Evolutionary conservation across 2,797 vertebrate species (phyloP).

Genomic region (Alcedo quadribrachys): DNA sequence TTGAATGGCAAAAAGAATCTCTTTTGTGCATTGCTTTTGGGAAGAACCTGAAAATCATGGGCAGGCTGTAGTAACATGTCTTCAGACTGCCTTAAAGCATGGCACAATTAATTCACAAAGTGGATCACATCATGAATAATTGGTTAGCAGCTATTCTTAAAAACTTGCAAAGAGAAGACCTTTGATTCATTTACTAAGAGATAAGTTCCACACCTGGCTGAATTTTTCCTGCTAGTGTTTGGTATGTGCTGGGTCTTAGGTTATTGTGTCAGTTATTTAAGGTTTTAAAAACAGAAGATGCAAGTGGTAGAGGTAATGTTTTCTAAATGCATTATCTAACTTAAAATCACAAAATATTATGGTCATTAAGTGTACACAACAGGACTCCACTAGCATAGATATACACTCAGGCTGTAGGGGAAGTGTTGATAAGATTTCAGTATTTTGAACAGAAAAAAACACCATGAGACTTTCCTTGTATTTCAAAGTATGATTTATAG

Average conservation of each 20-base stretch:
- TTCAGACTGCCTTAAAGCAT: not conserved
- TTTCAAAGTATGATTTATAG: not conserved
- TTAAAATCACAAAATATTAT: not conserved
- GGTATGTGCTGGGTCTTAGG: not conserved
- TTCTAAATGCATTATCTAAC: not conserved
- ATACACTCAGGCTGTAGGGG: not conserved
- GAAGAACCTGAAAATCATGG: not conserved
- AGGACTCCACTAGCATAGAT: not conserved
- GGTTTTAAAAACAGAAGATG: not conserved
- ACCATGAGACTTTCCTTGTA: not conserved
- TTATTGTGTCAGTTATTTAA: not conserved
- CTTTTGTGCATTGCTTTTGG: not conserved
- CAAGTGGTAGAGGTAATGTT: not conserved
- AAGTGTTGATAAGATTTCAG: not conserved
- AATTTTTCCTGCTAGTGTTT: too few species aligned
- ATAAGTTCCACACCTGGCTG: conserved; percentile 1
- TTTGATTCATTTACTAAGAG: conserved; percentile 14
- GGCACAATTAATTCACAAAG: not conserved
- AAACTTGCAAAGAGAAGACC: not conserved
- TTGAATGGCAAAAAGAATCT: not conserved
- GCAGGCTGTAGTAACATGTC: not conserved
- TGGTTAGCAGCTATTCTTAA: conserved; percentile 1
- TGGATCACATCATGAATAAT: not conserved
- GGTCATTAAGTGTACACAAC: not conserved
- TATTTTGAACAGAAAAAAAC: not conserved